Base-by-base conservation (phyloP, 1,140 invertebrate genomes). In the Drosophila tani region DNA sequence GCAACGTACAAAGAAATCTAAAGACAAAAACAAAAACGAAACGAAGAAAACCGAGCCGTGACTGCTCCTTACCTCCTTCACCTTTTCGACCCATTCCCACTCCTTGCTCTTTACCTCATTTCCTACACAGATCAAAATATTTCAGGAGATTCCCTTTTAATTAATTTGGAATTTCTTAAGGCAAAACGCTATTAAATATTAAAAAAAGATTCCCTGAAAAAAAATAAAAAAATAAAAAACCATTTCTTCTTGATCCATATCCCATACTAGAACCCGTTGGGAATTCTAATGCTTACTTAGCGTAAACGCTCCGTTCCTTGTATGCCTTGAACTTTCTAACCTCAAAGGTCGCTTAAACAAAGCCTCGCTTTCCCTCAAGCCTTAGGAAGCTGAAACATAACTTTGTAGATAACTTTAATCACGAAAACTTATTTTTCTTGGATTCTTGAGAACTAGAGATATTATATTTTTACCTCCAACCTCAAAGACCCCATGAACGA, bases 1-100 rank as follows among this genome's bases (percentile, higher is more conserved):
- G 79, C 78, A 81, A 56, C 75, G 70, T 76, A 86, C 51, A 66
- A 63, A 40, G 53, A 79, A 87, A 79, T 65, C 41, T 57, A 79
- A 85, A 85, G 65, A 76, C 74, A 70, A 70, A 69, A 50, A 40
- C 17, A 46, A 63, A 46, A 38, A 50, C 38, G 58, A 45, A 41
- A 5, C n/a, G 7, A 43, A 40, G 53, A 19, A 40, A 56, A 56
- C 21, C 55, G 21, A 47, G 38, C 53, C 70, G 55, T 60, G 67
- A 70, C 70, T 73, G 29, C 67, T 60, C 46, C 67, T 51, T 45
- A 40, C 46, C 74, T 53, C 56, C 43, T 76, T 56, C 49, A 62
- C 55, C 50, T 45, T 56, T 58, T 45, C n/a, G 35, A 40, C 59
- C 66, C 66, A 29, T 11, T 50, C 19, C 19, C 59, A 68, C 46